Conservation (phyloP, 1,140 invertebrate genomes). For the Odontomachus brunneus region DNA sequence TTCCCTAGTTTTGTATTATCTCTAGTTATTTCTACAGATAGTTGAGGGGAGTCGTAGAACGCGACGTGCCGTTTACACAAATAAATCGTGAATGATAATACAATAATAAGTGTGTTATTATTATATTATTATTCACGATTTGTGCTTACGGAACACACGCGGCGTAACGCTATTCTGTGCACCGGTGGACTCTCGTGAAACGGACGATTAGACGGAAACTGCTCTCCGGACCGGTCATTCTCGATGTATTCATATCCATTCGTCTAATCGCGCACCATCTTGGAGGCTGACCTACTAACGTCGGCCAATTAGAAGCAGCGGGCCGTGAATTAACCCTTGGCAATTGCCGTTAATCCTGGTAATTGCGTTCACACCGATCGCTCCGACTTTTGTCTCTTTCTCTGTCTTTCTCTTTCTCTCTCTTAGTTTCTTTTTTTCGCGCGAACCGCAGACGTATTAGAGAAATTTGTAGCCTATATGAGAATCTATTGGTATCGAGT, state of each 20-base stretch:
- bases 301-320: conserved; percentile 79
- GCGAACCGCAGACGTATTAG: not conserved
- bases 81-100: too few species aligned
- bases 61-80: too few species aligned
- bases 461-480: conserved; percentile 15
- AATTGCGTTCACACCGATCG: conserved; percentile 79
- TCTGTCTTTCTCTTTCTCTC: not conserved
- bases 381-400: conserved; percentile 75
- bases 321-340: conserved; percentile 79
- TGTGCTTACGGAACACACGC: too few species aligned
- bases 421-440: not conserved
- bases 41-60: too few species aligned
- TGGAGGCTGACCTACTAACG: conserved; percentile 74
- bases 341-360: conserved; percentile 81
- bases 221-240: conserved; percentile 28
- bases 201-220: conserved; percentile 58
- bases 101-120: too few species aligned
- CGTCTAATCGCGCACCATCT: conserved; percentile 22
- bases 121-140: too few species aligned
- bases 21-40: too few species aligned
- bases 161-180: not conserved
- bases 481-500: not conserved
- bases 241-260: conserved; percentile 71
- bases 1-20: too few species aligned
- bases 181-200: not conserved